phyloP scores from a whole-genome alignment of 2,888 invertebrate genomes.

The Ochlodes sylvanus region DNA sequence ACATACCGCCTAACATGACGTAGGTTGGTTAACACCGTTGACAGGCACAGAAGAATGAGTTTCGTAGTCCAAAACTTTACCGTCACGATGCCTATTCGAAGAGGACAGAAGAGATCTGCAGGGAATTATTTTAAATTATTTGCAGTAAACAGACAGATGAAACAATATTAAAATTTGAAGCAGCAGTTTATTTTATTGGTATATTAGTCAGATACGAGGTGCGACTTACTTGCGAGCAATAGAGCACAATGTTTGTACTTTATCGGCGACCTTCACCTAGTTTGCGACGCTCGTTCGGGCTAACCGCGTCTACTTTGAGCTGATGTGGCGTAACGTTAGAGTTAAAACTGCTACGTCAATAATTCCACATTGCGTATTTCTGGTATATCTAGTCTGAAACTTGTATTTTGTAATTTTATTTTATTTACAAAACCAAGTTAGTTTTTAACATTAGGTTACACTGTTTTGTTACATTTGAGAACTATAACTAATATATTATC shows the following conservation, averaged over 20 bases:
- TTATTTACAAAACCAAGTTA: neutral
- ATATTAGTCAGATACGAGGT: constrained; percentile 21
- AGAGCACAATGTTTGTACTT: constrained; percentile 38
- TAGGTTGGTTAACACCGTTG: too few species aligned
- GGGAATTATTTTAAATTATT: neutral
- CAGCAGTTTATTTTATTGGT: constrained; percentile 13
- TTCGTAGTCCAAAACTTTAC: neutral
- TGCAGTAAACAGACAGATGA: constrained; percentile 1
- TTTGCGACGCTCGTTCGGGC: constrained; percentile 37
- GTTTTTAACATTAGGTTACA: neutral
- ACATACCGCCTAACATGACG: too few species aligned
- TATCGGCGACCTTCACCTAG: constrained; percentile 42
- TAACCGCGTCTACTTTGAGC: constrained; percentile 33
- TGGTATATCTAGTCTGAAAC: neutral
- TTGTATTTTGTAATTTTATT: neutral
- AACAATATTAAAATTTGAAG: constrained; percentile 13
- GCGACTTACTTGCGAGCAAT: constrained; percentile 22
- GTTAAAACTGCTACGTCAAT: constrained; percentile 32
- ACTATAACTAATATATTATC: too few species aligned
- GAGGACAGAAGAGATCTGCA: neutral
- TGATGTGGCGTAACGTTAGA: constrained; percentile 35
- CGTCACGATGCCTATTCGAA: neutral
- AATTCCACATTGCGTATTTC: constrained; percentile 22
- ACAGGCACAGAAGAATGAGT: too few species aligned
- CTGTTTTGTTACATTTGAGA: too few species aligned